These are phyloP conservation scores for Macaria liturata DNA, from an alignment of 2,888 invertebrate genomes.

Conservation along the genomic window DNA sequence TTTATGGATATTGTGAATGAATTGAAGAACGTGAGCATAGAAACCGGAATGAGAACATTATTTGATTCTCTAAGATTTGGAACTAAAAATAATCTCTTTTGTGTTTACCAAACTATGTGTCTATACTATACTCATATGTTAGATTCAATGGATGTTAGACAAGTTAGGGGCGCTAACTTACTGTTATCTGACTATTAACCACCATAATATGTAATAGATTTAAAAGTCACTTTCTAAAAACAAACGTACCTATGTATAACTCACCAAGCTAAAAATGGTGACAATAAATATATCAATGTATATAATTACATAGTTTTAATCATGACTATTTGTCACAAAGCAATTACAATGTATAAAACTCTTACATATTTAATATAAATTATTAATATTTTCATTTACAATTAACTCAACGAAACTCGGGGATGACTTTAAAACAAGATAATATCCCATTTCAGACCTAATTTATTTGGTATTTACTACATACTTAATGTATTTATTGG, in stretches of 20 bases:
- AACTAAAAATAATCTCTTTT: too few relatives aligned
- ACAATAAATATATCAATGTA: constrained; percentile 80
- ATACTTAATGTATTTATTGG: constrained; percentile 46
- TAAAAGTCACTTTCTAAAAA: too few relatives aligned
- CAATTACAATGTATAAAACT: constrained; percentile 59
- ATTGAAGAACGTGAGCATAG: too few relatives aligned
- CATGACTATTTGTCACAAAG: constrained; percentile 46
- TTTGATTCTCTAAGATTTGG: too few relatives aligned
- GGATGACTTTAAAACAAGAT: too few relatives aligned
- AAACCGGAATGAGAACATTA: too few relatives aligned
- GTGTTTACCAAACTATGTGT: background rate
- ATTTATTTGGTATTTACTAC: constrained; percentile 38
- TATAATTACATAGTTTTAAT: constrained; percentile 59
- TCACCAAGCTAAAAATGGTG: constrained; percentile 77
- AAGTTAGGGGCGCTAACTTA: constrained; percentile 11
- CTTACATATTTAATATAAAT: constrained; percentile 32
- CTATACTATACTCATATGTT: constrained; percentile 13
- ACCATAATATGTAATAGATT: background rate
- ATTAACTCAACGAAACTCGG: too few relatives aligned
- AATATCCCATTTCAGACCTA: too few relatives aligned
- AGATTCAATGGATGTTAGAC: constrained; percentile 20
- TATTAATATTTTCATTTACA: constrained; percentile 23
- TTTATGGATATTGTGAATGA: too few relatives aligned
- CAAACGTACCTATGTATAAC: constrained; percentile 33
- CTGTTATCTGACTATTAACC: constrained; percentile 5